A percentile compares a stretch with the other conserved stretches of the same genome.
Conservation (phyloP, 2,888 invertebrate genomes). For the Drosophila pullipes region DNA sequence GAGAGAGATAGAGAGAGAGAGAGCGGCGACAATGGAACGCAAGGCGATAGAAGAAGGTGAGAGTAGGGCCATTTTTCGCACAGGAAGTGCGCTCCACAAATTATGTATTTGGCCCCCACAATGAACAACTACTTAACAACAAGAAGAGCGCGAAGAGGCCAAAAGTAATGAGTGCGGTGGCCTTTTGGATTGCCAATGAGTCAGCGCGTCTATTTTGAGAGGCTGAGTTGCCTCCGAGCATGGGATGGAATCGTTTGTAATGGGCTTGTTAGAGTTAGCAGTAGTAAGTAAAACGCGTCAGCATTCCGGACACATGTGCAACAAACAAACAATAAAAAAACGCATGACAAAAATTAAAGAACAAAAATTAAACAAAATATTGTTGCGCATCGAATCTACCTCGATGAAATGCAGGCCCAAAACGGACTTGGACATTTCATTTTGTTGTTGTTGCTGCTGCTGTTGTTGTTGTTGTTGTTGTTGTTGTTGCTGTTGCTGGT, state of each 20-base stretch:
- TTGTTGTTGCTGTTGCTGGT: constrained; percentile 52
- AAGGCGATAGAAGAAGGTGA: constrained; percentile 24
- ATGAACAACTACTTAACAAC: constrained; percentile 7
- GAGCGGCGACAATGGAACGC: constrained; percentile 25
- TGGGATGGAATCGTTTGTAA: constrained; percentile 1
- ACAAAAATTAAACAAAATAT: constrained; percentile 13
- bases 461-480: constrained; percentile 64
- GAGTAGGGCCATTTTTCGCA: constrained; percentile 22
- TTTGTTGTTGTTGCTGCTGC: constrained; percentile 79
- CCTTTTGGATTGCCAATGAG: constrained; percentile 51
- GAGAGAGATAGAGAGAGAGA: neutral
- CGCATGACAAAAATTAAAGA: constrained; percentile 12
- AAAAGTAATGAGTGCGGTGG: constrained; percentile 13
- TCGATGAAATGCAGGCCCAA: constrained; percentile 83
- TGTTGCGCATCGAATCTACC: constrained; percentile 80
- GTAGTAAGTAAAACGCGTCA: constrained; percentile 31
- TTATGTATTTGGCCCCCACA: constrained; percentile 56
- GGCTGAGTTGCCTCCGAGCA: constrained; percentile 22
- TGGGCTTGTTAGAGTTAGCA: constrained; percentile 34
- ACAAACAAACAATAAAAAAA: constrained; percentile 28
- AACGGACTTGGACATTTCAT: constrained; percentile 84
- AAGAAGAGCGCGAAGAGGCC: constrained; percentile 13
- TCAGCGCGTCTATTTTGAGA: constrained; percentile 65
- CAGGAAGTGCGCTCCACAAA: constrained; percentile 63
- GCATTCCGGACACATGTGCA: constrained; percentile 39